phyloP scores from a whole-genome alignment of 2,888 invertebrate genomes.

The Megalurothrips usitatus region DNA sequence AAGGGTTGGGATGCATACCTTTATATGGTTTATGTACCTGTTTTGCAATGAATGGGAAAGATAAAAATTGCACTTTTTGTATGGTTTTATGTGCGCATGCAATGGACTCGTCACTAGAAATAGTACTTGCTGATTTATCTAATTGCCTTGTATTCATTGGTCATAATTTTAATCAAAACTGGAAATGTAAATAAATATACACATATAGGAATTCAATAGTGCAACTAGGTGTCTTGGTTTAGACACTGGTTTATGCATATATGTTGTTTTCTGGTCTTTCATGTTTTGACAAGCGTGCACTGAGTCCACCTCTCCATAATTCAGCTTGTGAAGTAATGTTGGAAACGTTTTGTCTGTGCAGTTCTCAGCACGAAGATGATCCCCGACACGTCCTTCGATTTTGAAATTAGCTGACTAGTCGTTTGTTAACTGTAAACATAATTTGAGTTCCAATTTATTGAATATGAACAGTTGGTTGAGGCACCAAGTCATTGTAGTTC shows the following conservation, averaged over 20 bases:
- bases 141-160: neutral
- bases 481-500: neutral
- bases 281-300: neutral
- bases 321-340: constrained; percentile 19
- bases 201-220: neutral
- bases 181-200: constrained; percentile 12
- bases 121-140: neutral
- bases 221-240: neutral
- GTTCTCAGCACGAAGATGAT: constrained; percentile 21
- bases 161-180: neutral
- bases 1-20: neutral
- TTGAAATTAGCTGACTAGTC: neutral
- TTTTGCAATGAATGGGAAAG: neutral
- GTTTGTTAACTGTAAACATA: neutral
- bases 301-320: neutral
- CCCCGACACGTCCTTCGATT: constrained; percentile 6
- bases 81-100: constrained; percentile 15
- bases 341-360: constrained; percentile 16
- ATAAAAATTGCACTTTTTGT: neutral
- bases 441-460: neutral
- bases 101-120: neutral
- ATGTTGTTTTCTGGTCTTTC: neutral
- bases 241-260: neutral
- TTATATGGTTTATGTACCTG: constrained; percentile 13
- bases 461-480: neutral